Evolutionary conservation across 2,113 vertebrate genomes (phyloP).

Genomic region (Dolichallabes microphthalmus): DNA sequence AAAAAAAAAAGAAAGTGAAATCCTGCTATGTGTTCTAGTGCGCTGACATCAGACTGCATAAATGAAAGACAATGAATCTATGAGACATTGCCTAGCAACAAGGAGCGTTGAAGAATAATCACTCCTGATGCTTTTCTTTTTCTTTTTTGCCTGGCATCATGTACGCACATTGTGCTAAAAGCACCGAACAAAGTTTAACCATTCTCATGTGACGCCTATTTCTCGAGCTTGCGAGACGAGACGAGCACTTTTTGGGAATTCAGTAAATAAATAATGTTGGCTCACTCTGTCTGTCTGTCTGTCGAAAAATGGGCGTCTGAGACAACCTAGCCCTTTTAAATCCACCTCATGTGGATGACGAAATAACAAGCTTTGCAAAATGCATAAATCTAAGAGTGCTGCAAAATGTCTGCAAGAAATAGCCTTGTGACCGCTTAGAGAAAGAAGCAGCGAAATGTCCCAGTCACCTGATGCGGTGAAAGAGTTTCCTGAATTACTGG

Average conservation of each 20-base stretch:
- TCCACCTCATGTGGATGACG: neutral
- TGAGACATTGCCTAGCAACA: conserved; percentile 58
- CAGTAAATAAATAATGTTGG: neutral
- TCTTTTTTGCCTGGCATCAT: conserved; percentile 35
- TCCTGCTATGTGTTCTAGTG: neutral
- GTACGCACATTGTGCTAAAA: conserved; percentile 28
- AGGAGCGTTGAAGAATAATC: conserved; percentile 54
- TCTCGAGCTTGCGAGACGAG: neutral
- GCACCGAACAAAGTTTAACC: neutral
- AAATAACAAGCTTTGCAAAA: neutral
- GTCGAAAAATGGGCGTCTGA: neutral
- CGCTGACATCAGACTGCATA: conserved; percentile 52
- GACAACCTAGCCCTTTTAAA: neutral
- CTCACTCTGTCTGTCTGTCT: neutral
- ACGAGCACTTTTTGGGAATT: neutral
- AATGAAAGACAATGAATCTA: conserved; percentile 58
- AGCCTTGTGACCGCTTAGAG: neutral
- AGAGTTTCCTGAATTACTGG: conserved; percentile 31
- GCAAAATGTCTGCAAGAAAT: conserved; percentile 2
- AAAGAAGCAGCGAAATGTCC: neutral
- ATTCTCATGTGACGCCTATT: neutral
- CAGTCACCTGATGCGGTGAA: neutral
- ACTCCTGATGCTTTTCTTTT: conserved; percentile 23
- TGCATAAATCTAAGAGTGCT: neutral
- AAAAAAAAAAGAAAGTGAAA: conserved; percentile 39